Evolutionary conservation across 2,113 vertebrate species (phyloP), one percentile per base, ranked within the genome.

Genomic region (Hippopotamus amphibius): DNA sequence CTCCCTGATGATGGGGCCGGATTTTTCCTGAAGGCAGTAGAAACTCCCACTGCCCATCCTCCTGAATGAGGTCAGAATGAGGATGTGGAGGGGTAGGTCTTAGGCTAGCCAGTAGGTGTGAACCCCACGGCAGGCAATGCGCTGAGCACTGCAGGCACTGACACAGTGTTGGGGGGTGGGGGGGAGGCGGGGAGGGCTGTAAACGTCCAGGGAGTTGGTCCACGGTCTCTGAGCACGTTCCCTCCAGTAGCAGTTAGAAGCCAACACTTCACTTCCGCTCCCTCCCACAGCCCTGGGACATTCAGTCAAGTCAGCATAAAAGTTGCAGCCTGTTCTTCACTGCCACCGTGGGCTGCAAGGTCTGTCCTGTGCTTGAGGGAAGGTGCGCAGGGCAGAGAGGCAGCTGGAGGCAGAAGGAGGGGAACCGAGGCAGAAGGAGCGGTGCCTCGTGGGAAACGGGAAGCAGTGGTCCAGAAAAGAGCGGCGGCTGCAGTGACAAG

Each of bases 401-500:
- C 80, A 41, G 94, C 76, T 77, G 81, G 53, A 81, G 41, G 69
- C 59, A 61, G 88, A 63, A 50, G 30, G 50, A 37, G 10, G 46
- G 30, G 28, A 21, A 22, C 50, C 22, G 82, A 96, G 46, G 95
- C 48, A 16, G 65, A 72, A 72, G 53, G 16, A 76, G 43, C 59
- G 0, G 41, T 0, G 0, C 41, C 91, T n/a, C 1, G 0, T 5
- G 61, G 95, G 93, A 41, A 43, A 11, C 0, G 0, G 24, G 48
- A 85, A 22, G 82, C 85, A 33, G 84, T 11, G 95, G 84, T 90
- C 76, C 91, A 77, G 88, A 88, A 81, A 90, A 43, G 16, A 1
- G 1, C 0, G 3, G 74, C 92, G 76, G 77, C 88, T 41, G 6
- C 68, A 22, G 66, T 89, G 93, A 94, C 96, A 97, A 66, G 89